These are phyloP conservation scores for Martes martes DNA, from an alignment of 2,113 vertebrate species.

Conservation along the genomic window DNA sequence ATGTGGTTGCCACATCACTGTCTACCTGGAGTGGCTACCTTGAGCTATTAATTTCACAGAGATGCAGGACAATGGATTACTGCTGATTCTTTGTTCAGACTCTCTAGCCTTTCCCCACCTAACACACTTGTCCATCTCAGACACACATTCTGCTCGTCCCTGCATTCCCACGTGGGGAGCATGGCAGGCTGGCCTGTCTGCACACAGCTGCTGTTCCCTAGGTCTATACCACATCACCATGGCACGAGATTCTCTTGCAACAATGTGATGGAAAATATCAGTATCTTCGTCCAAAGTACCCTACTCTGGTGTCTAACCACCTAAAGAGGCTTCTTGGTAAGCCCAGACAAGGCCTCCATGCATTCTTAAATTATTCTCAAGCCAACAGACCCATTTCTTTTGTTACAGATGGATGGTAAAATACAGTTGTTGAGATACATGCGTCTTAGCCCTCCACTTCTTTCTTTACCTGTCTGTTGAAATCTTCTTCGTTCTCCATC, in stretches of 20 bases:
- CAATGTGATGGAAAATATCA: not conserved
- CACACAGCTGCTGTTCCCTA: not conserved
- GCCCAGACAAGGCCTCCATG: not conserved
- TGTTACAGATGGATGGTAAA: not conserved
- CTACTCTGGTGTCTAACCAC: not conserved
- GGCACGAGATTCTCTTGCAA: not conserved
- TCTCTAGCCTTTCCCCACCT: not conserved
- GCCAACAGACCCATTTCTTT: not conserved
- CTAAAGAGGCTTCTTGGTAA: not conserved
- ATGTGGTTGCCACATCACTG: not conserved
- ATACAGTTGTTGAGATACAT: not conserved
- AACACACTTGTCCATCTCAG: not conserved
- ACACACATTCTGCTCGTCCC: not conserved
- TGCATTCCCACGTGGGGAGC: not conserved
- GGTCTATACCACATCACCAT: not conserved
- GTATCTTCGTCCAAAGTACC: not conserved
- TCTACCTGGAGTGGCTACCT: not conserved
- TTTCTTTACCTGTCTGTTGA: constrained; percentile 91
- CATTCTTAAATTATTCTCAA: constrained; percentile 42
- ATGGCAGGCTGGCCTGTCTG: not conserved
- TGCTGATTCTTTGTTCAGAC: not conserved
- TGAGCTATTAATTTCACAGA: not conserved
- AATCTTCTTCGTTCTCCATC: constrained; percentile 99
- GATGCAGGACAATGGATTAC: not conserved
- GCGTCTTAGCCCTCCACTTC: not conserved